A percentile compares a stretch with the other conserved stretches of the same genome.
phyloP scores from a whole-genome alignment of 2,888 invertebrate species.

The Erebia epiphron region DNA sequence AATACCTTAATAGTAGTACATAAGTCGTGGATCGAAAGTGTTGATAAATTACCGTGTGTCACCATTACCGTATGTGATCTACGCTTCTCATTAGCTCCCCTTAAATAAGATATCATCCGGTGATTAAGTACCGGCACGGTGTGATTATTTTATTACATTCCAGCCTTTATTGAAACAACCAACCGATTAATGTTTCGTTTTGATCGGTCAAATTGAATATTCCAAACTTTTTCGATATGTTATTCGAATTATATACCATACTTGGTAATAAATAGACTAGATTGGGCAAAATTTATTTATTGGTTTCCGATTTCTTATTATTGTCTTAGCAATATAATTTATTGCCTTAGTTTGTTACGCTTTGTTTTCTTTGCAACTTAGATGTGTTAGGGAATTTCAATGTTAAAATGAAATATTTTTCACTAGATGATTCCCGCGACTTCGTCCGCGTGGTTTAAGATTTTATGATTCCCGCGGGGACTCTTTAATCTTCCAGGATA shows the following conservation, averaged over 20 bases:
- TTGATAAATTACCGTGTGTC: constrained; percentile 76
- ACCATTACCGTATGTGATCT: constrained; percentile 78
- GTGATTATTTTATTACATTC: constrained; percentile 79
- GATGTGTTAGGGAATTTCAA: background rate
- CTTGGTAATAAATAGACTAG: constrained; percentile 6
- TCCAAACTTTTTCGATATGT: background rate
- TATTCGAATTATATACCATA: background rate
- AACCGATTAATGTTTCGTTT: constrained; percentile 59
- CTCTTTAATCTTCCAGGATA: no score
- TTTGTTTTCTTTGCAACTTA: constrained; percentile 1
- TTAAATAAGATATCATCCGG: constrained; percentile 76
- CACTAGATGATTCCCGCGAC: no score
- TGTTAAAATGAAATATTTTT: no score
- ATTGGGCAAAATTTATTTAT: background rate
- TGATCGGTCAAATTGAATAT: constrained; percentile 25
- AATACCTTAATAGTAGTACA: constrained; percentile 71
- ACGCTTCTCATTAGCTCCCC: constrained; percentile 76
- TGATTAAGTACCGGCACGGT: constrained; percentile 68
- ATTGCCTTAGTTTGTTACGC: background rate
- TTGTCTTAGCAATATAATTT: background rate
- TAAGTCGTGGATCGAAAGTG: constrained; percentile 77
- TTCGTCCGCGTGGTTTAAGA: no score
- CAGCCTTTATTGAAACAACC: constrained; percentile 63
- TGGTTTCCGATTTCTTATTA: background rate
- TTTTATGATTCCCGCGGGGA: no score